Base-by-base conservation (phyloP, 2,113 vertebrate species). In the Mugil cephalus region DNA sequence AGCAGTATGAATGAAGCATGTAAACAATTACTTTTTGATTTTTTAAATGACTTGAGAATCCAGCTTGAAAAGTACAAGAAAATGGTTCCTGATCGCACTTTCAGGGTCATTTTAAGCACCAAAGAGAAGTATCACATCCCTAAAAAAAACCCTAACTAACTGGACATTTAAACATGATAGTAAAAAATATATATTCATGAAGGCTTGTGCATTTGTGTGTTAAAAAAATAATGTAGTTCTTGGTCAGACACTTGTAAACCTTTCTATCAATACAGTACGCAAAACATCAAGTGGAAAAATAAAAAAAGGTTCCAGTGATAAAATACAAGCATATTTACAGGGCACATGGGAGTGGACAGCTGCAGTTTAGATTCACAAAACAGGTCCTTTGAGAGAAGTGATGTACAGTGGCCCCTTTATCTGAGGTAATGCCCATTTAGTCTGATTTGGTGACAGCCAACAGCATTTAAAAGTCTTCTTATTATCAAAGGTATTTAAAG, bases 381-480 rank as follows among this genome's bases (percentile, higher is more conserved):
- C n/a, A 70, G n/a, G 58, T 42, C 24, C 24, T 30, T 30, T 30
- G 5, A 30, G 24, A 30, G 24, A 30, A 30, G 24, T 30, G 24
- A 30, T 5, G 24, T 30, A 30, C 24, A 30, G 24, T 30, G 39
- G 71, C 65, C 77, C 60, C 56, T 21, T 51, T 55, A 21, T 63
- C 56, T 77, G 79, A 87, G 86, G 85, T 91, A 91, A 88, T 80
- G 81, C 47, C 79, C 69, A 8, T 67, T 69, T 51, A 46, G 11
- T 71, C 67, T 46, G 51, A 59, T 82, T 79, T 78, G 86, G 83
- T 83, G 58, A 75, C 56, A 75, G 74, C 74, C 47, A 51, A 77
- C 60, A 70, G 19, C 24, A 65, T 69, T 61, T 30, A 52, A 73
- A n/a, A 40, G 45, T 68, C 46, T 35, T 81, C 58, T 76, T 83